Evolutionary conservation across 1,140 invertebrate genomes (phyloP).

Genomic region (Sycophila sp.): DNA sequence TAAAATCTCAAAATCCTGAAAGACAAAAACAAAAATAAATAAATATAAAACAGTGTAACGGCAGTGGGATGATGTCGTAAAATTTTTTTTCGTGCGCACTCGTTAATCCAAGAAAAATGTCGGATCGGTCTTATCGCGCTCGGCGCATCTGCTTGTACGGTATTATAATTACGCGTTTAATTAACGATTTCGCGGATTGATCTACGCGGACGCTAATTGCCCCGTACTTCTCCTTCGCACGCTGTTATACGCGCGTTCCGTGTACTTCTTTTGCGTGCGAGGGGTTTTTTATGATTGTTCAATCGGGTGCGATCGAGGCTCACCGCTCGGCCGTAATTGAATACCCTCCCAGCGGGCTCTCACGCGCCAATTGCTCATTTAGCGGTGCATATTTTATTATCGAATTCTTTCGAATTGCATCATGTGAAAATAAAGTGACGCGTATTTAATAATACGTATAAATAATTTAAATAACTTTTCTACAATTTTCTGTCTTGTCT

Average conservation of each 20-base stretch:
- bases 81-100: neutral
- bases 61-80: neutral
- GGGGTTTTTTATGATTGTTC: slow-evolving; percentile 2
- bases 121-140: too few relatives aligned
- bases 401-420: too few relatives aligned
- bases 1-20: too few relatives aligned
- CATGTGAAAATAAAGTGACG: too few relatives aligned
- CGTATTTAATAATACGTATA: too few relatives aligned
- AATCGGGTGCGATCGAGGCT: neutral
- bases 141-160: too few relatives aligned
- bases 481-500: too few relatives aligned
- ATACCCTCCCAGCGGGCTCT: neutral
- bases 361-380: neutral
- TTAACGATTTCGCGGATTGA: slow-evolving; percentile 16
- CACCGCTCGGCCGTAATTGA: neutral
- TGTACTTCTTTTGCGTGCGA: neutral
- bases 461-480: too few relatives aligned
- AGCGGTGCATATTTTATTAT: too few relatives aligned
- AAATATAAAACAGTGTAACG: neutral
- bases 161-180: neutral
- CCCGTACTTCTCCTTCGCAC: neutral
- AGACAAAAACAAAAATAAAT: neutral
- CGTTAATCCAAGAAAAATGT: too few relatives aligned
- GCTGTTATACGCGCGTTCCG: neutral
- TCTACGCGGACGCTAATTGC: slow-evolving; percentile 5